Base-by-base conservation (phyloP, 2,888 invertebrate genomes). In the Lepidochitona cinerea region DNA sequence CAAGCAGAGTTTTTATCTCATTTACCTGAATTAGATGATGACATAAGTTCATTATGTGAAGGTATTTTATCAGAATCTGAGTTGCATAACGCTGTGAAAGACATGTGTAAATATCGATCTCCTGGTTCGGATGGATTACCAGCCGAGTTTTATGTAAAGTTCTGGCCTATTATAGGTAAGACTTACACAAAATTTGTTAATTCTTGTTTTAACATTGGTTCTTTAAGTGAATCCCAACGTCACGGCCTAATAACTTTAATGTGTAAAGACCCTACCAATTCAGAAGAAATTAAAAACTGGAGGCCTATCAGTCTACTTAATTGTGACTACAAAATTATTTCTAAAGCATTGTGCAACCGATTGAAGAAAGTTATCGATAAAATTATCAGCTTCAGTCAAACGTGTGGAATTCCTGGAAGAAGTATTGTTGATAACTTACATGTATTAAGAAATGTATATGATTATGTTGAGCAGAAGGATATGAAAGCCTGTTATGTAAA, bases 221-320 rank as follows among this genome's bases (percentile, higher is more conserved):
- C 52, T 29, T 71, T 79, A 5, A 70, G 73, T 33, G 65, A 68
- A n/a, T 52, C 66, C 26, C 73, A 73, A 33, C 72, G 72, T 35
- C 41, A 41, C 9, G 71, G 64, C 41, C 72, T 66, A 54, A 76
- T 77, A 18, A 75, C 76, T 41, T 69, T 77, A 65, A 41, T 82
- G 36, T 78, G 76, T 71, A 80, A 81, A 77, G 78, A 81, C 66
- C 41, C 35, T 36, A 35, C 41, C 37, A 70, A 78, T 37, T 37
- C 69, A n/a, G 35, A 68, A 12, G 23, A 73, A 70, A 68, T 81
- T 67, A 79, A 79, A 71, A 75, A 76, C 59, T 81, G 77, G 53
- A 66, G 80, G 32, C 83, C 80, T 5, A 82, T 82, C 35, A 77
- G 77, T 12, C 54, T 81, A 1, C 59, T 81, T 26, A 79, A 81